phyloP scores from a whole-genome alignment of 2,113 vertebrate genomes.

The Haemorhous mexicanus region DNA sequence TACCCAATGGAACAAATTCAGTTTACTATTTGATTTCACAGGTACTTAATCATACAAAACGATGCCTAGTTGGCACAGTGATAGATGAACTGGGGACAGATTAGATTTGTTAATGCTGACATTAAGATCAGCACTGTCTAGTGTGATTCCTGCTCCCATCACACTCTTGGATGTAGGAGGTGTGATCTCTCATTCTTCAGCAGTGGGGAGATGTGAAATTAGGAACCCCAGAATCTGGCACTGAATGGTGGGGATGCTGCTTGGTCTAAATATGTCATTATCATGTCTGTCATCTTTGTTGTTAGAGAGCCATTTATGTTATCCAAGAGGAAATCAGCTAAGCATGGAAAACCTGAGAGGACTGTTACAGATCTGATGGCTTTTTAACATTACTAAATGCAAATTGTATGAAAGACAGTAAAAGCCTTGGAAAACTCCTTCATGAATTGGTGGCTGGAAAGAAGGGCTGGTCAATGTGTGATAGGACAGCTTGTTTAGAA shows the following conservation, averaged over 20 bases:
- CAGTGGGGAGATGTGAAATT: not conserved
- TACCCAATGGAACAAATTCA: constrained; percentile 9
- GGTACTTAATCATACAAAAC: not conserved
- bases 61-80: not conserved
- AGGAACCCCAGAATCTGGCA: constrained; percentile 1
- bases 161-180: not conserved
- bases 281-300: not conserved
- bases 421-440: not conserved
- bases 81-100: not conserved
- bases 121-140: not conserved
- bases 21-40: constrained; percentile 49
- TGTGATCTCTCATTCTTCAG: constrained; percentile 7
- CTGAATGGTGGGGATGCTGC: not conserved
- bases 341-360: not conserved
- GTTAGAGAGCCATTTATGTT: not conserved
- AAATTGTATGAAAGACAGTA: not conserved
- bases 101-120: not conserved
- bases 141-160: not conserved
- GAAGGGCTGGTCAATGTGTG: not conserved
- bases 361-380: not conserved
- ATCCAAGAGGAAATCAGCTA: not conserved
- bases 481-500: not conserved
- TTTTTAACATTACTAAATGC: not conserved
- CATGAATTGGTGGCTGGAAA: not conserved
- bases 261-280: not conserved